These are phyloP conservation scores for Fulmarus glacialis DNA, from an alignment of 2,113 vertebrate genomes.

Conservation along the genomic window DNA sequence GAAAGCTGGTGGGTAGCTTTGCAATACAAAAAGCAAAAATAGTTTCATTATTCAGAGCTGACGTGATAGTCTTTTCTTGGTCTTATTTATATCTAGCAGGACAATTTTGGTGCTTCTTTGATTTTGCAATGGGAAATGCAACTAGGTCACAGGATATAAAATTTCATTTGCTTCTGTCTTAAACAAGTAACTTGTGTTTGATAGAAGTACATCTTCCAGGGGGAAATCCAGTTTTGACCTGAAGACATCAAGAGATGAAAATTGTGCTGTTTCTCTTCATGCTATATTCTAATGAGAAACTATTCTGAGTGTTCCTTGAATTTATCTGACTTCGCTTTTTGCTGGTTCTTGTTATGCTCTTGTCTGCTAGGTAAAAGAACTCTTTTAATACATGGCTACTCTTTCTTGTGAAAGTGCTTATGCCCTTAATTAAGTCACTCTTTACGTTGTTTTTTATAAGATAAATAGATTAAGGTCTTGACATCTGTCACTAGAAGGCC, in stretches of 20 bases:
- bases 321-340: not conserved
- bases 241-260: not conserved
- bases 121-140: slow-evolving; percentile 8
- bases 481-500: not conserved
- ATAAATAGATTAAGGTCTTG: not conserved
- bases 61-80: not conserved
- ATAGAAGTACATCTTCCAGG: not conserved
- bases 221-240: not conserved
- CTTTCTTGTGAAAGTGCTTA: not conserved
- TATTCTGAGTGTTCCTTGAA: not conserved
- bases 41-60: not conserved
- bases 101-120: not conserved
- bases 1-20: not conserved
- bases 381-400: not conserved
- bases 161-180: not conserved
- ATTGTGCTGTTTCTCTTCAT: not conserved
- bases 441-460: not conserved
- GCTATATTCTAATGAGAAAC: not conserved
- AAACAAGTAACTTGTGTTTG: not conserved
- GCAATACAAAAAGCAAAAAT: not conserved
- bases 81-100: not conserved
- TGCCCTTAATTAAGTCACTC: not conserved
- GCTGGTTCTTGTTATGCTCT: not conserved
- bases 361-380: not conserved
- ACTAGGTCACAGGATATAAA: slow-evolving; percentile 9